phyloP scores from a whole-genome alignment of 2,888 invertebrate species.

The Elysia crispata region DNA sequence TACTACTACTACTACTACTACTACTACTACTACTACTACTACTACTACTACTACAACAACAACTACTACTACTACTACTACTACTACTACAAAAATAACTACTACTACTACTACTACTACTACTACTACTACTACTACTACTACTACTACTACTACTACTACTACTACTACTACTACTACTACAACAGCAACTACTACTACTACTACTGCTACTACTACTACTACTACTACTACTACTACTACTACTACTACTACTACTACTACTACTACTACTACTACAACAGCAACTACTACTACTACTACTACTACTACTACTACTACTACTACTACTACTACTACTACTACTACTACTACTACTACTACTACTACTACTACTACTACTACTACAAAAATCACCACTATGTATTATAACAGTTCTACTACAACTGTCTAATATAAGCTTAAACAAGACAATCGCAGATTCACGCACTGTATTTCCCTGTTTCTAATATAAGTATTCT shows the following conservation, averaged over 20 bases:
- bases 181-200: too few relatives aligned
- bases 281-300: too few relatives aligned
- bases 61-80: too few relatives aligned
- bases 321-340: slow-evolving; percentile 9
- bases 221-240: slow-evolving; percentile 11
- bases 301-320: slow-evolving; percentile 3
- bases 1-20: background rate
- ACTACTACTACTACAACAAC: background rate
- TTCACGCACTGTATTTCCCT: too few relatives aligned
- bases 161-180: too few relatives aligned
- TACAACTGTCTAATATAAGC: too few relatives aligned
- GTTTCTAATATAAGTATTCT: too few relatives aligned
- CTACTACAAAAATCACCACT: too few relatives aligned
- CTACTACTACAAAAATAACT: too few relatives aligned
- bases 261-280: too few relatives aligned
- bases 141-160: slow-evolving; percentile 32
- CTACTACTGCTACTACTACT: slow-evolving; percentile 31
- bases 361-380: slow-evolving; percentile 4
- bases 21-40: background rate
- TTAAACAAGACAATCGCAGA: too few relatives aligned
- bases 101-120: slow-evolving; percentile 19
- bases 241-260: slow-evolving; percentile 9
- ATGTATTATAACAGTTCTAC: background rate
- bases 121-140: slow-evolving; percentile 27
- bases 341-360: slow-evolving; percentile 9